Base-by-base conservation (phyloP, 2,797 vertebrate genomes). In the Coendou prehensilis region DNA sequence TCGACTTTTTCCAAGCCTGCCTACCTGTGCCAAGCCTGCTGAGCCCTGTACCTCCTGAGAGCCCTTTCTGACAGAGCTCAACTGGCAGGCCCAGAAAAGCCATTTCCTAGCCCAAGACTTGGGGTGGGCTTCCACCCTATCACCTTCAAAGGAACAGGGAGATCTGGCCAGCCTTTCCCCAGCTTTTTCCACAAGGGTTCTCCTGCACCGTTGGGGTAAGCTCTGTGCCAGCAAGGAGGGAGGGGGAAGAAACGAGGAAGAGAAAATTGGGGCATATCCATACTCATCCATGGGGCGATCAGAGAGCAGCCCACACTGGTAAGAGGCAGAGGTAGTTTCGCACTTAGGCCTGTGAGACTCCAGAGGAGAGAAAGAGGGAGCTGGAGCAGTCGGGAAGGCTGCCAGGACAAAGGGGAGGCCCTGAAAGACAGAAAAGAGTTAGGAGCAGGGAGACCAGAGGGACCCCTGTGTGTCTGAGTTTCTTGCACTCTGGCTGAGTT, bases 181-280 rank as follows among this genome's bases (percentile, higher is more conserved):
- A 50, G 64, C 4, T 64, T 76, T 87, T 30, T 71, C 33, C 22
- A 33, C 6, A 69, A 63, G 52, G 47, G 71, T 79, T 85, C 52
- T 28, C 23, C 52, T 50, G 64, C 8, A 37, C n/a, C 59, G 13
- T 4, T 3, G 28, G 45, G 28, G 47, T 47, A 45, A 47, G 75
- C 71, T 79, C 22, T 67, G 56, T 76, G 41, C 10, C 33, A 61
- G 67, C 76, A 37, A 69, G 20, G 30, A 52, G 14, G n/a, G 22
- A 33, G 45, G 1, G 30, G 1, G 14, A 9, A 45, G 45, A n/a
- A 30, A 69, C 14, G 15, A 45, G 37, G 28, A 71, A 45, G 17
- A 7, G 17, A 54, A 84, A 10, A 28, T 6, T 1, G 3, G 2
- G 11, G 30, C 2, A 33, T 1, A 28, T 1, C 2, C 33, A 63